These are phyloP conservation scores for Labia minor DNA, from an alignment of 2,888 invertebrate species.

Conservation along the genomic window DNA sequence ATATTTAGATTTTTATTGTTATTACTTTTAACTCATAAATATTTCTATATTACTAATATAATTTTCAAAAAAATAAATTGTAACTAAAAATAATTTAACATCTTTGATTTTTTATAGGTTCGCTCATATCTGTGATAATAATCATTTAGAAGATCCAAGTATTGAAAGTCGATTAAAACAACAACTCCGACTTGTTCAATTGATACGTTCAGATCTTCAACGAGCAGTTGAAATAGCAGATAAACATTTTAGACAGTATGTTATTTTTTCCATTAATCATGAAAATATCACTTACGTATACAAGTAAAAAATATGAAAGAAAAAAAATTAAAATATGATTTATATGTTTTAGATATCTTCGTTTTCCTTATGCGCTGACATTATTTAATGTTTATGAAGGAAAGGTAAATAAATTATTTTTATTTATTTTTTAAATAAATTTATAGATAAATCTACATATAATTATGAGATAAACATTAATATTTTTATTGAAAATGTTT, in stretches of 20 bases:
- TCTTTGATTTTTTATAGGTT: slow-evolving; percentile 42
- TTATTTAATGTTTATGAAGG: slow-evolving; percentile 62
- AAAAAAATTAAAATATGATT: not conserved
- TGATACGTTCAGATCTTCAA: slow-evolving; percentile 68
- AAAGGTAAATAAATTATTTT: slow-evolving; percentile 40
- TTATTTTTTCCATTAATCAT: no score
- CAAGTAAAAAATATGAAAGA: not conserved
- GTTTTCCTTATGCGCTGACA: slow-evolving; percentile 59
- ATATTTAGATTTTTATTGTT: no score
- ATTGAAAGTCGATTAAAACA: slow-evolving; percentile 65
- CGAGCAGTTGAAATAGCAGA: slow-evolving; percentile 71
- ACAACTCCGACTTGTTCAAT: slow-evolving; percentile 70
- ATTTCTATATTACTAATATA: no score
- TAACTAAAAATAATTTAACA: no score
- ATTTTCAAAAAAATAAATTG: no score
- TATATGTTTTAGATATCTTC: slow-evolving; percentile 48
- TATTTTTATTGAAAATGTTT: no score
- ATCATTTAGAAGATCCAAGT: slow-evolving; percentile 45
- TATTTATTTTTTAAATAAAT: not conserved
- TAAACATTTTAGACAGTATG: slow-evolving; percentile 73
- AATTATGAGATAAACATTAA: no score
- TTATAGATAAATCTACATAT: no score
- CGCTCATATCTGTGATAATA: slow-evolving; percentile 59
- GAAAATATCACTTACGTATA: not conserved
- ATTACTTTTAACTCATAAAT: not conserved